Conservation (phyloP, 2,113 vertebrate genomes). For the Fukomys damarensis region DNA sequence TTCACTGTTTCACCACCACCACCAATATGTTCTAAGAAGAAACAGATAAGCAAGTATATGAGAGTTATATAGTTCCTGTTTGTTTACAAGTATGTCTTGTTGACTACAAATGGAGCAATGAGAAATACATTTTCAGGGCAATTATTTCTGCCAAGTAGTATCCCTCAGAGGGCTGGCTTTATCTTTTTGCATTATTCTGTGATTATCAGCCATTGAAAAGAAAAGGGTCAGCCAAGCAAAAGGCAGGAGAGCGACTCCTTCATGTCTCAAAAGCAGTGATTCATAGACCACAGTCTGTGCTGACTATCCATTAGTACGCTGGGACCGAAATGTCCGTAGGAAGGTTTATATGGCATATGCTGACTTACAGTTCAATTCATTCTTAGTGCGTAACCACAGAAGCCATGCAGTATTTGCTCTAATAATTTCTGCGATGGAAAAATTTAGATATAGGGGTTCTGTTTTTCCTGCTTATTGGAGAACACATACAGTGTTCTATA, state of each 20-base stretch:
- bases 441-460: not conserved
- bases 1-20: not conserved
- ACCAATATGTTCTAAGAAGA: not conserved
- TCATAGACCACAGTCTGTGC: not conserved
- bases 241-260: not conserved
- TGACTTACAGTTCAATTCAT: not conserved
- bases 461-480: not conserved
- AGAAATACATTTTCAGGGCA: constrained; percentile 18
- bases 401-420: not conserved
- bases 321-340: not conserved
- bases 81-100: constrained; percentile 33
- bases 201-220: constrained; percentile 17
- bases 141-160: not conserved
- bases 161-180: not conserved
- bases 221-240: constrained; percentile 22
- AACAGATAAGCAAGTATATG: not conserved
- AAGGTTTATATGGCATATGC: not conserved
- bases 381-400: not conserved
- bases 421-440: not conserved
- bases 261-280: not conserved
- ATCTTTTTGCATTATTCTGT: not conserved
- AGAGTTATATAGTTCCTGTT: not conserved
- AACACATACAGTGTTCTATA: not conserved
- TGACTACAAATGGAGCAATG: not conserved
- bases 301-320: not conserved